A percentile compares a stretch with the other conserved stretches of the same genome.
Conservation (phyloP, 1,140 invertebrate genomes). For the Eumeta japonica region DNA sequence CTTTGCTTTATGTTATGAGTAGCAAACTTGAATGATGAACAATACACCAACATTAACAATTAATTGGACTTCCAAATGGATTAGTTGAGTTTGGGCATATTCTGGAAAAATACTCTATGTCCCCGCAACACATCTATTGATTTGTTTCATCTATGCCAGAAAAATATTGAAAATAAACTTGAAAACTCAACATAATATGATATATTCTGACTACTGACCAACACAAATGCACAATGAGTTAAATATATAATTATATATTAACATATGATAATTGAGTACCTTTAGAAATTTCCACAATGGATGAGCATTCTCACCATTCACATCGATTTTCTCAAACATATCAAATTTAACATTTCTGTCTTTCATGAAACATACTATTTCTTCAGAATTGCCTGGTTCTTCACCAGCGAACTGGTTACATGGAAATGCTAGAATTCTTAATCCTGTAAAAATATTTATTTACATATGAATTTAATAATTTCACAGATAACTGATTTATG, state of each 20-base stretch:
- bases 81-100: too few species aligned
- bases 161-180: too few species aligned
- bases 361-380: conserved; percentile 73
- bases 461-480: conserved; percentile 1
- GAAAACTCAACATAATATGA: not conserved
- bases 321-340: conserved; percentile 77
- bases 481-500: too few species aligned
- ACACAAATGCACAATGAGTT: not conserved
- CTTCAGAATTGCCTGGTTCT: conserved; percentile 71
- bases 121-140: too few species aligned
- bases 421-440: conserved; percentile 85
- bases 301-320: conserved; percentile 82
- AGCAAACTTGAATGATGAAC: too few species aligned
- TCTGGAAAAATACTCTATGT: too few species aligned
- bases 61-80: too few species aligned
- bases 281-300: conserved; percentile 78
- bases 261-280: conserved; percentile 1
- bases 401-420: conserved; percentile 90
- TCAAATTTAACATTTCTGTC: conserved; percentile 76
- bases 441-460: conserved; percentile 25
- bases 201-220: too few species aligned
- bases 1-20: too few species aligned
- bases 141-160: too few species aligned
- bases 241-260: not conserved
- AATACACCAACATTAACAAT: too few species aligned